phyloP scores from a whole-genome alignment of 1,140 invertebrate genomes.

The Sitodiplosis mosellana region DNA sequence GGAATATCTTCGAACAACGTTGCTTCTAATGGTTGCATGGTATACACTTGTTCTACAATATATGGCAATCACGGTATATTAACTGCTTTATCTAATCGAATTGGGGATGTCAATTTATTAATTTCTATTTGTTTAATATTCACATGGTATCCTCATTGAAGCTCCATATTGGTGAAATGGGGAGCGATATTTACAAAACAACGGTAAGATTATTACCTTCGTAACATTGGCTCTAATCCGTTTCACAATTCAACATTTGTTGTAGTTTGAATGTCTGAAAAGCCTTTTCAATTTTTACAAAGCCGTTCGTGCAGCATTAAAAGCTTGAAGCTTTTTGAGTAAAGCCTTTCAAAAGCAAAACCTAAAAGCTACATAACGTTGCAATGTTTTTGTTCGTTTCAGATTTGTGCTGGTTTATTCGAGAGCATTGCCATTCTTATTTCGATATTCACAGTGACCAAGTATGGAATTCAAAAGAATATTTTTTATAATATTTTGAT shows the following conservation, averaged over 20 bases:
- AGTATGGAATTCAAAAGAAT: conserved; percentile 41
- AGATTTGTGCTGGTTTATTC: conserved; percentile 38
- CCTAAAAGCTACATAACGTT: neutral
- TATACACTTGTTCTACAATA: conserved; percentile 51
- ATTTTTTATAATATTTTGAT: conserved; percentile 39
- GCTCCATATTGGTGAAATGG: conserved; percentile 46
- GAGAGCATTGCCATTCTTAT: conserved; percentile 47
- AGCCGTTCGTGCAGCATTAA: neutral
- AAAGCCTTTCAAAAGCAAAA: too few relatives aligned
- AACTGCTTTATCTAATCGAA: too few relatives aligned
- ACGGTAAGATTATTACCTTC: conserved; percentile 18
- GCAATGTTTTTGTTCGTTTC: neutral
- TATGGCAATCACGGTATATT: too few relatives aligned
- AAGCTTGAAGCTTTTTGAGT: neutral
- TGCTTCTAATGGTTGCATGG: conserved; percentile 45
- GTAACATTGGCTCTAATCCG: too few relatives aligned
- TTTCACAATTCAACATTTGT: too few relatives aligned
- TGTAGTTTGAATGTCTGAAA: neutral
- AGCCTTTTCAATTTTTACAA: neutral
- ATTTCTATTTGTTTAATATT: too few relatives aligned
- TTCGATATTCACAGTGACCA: conserved; percentile 45
- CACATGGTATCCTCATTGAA: too few relatives aligned
- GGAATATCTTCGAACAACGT: conserved; percentile 37
- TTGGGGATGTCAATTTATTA: too few relatives aligned
- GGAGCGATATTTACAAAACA: conserved; percentile 44